Conservation (phyloP, 2,888 invertebrate species). For the Nipponacmea schrenckii region DNA sequence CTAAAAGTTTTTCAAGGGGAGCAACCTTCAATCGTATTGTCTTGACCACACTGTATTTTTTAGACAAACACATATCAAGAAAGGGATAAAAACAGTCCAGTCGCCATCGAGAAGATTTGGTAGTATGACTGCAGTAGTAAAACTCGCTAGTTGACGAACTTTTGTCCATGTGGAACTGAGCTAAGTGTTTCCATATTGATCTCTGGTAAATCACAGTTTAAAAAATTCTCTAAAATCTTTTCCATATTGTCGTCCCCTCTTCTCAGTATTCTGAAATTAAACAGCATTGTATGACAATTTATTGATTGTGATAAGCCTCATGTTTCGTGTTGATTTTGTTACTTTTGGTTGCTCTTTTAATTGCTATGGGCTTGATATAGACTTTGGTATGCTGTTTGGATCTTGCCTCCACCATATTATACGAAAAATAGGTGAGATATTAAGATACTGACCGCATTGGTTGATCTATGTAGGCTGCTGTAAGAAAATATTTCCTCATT, state of each 20-base stretch:
- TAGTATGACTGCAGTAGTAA: not conserved
- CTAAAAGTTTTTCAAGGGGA: not conserved
- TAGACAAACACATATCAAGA: not conserved
- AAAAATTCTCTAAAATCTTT: not conserved
- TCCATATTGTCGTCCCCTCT: not conserved
- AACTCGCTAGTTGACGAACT: not conserved
- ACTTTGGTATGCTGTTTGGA: too few species aligned
- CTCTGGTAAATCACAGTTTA: not conserved
- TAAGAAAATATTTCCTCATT: not conserved
- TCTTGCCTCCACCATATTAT: too few species aligned
- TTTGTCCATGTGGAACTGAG: not conserved
- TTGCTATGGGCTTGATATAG: too few species aligned
- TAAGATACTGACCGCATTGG: not conserved
- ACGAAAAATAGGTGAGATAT: too few species aligned
- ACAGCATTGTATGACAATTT: too few species aligned
- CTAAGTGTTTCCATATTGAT: not conserved
- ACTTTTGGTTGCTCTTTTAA: too few species aligned
- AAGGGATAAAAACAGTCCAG: not conserved
- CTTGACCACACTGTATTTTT: not conserved
- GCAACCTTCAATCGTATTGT: not conserved
- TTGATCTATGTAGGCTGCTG: not conserved
- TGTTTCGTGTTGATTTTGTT: too few species aligned
- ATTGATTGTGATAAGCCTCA: too few species aligned
- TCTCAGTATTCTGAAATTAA: not conserved
- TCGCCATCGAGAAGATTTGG: not conserved